Conservation (phyloP, 2,113 vertebrate species). For the Eidolon helvum region DNA sequence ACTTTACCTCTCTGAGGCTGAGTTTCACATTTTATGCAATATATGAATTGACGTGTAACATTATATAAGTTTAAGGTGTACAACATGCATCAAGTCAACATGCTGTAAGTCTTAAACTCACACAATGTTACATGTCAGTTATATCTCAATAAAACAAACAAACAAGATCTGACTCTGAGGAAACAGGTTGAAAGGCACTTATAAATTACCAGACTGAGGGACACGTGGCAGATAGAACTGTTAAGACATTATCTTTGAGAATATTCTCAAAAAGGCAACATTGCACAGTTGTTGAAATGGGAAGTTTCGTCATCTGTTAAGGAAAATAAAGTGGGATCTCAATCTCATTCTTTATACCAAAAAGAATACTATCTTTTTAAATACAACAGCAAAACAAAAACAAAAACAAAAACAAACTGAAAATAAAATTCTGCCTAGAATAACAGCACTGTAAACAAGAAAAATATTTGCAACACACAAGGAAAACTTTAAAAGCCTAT, state of each 20-base stretch:
- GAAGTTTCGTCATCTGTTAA: neutral
- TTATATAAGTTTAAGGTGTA: neutral
- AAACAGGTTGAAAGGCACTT: neutral
- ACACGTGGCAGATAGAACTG: neutral
- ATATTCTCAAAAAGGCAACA: neutral
- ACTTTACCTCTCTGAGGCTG: neutral
- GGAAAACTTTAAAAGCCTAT: neutral
- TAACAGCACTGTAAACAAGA: neutral
- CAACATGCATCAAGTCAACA: neutral
- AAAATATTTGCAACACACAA: neutral
- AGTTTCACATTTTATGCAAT: neutral
- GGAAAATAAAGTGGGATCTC: neutral
- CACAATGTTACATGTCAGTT: neutral
- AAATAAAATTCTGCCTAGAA: conserved; percentile 3
- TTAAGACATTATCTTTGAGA: neutral
- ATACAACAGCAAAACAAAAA: neutral
- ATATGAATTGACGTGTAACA: neutral
- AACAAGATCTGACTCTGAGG: neutral
- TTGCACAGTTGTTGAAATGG: neutral
- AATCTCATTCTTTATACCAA: neutral
- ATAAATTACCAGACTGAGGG: neutral
- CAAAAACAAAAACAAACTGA: neutral
- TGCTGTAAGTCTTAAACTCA: neutral
- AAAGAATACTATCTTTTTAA: neutral
- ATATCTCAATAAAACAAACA: neutral